These are phyloP conservation scores for Embidobia sp. DNA, from an alignment of 2,888 invertebrate genomes.

Conservation along the genomic window DNA sequence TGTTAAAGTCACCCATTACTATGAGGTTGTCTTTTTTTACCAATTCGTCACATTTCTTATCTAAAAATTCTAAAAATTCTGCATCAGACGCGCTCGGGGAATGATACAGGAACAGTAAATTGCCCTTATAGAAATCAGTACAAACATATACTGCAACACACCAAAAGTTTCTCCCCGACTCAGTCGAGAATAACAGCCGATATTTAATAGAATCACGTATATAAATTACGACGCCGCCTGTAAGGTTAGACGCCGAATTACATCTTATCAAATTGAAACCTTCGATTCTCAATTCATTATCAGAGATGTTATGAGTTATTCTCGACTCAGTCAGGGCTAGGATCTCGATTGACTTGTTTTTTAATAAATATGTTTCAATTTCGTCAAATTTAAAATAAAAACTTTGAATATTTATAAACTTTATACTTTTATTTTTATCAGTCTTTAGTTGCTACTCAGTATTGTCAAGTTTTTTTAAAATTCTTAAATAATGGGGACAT, in stretches of 20 bases:
- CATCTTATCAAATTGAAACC: neutral
- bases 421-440: constrained; percentile 7
- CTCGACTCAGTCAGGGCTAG: constrained; percentile 7
- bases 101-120: constrained; percentile 7
- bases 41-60: constrained; percentile 1
- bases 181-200: neutral
- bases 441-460: constrained; percentile 7
- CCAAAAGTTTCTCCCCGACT: neutral
- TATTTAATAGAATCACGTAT: neutral
- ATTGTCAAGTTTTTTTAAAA: constrained; percentile 34
- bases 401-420: constrained; percentile 31
- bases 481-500: constrained; percentile 29
- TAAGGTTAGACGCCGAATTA: neutral
- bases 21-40: constrained; percentile 1
- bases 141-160: neutral
- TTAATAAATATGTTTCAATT: constrained; percentile 35
- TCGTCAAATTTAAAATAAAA: constrained; percentile 41
- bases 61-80: neutral
- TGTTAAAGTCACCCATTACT: constrained; percentile 16
- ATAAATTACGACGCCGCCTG: neutral
- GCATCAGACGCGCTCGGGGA: constrained; percentile 5
- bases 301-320: neutral
- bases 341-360: constrained; percentile 21
- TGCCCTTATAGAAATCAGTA: neutral
- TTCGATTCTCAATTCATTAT: constrained; percentile 7